These are phyloP conservation scores for Romanogobio albipinnatus DNA, from an alignment of 2,113 vertebrate genomes.

Conservation along the genomic window DNA sequence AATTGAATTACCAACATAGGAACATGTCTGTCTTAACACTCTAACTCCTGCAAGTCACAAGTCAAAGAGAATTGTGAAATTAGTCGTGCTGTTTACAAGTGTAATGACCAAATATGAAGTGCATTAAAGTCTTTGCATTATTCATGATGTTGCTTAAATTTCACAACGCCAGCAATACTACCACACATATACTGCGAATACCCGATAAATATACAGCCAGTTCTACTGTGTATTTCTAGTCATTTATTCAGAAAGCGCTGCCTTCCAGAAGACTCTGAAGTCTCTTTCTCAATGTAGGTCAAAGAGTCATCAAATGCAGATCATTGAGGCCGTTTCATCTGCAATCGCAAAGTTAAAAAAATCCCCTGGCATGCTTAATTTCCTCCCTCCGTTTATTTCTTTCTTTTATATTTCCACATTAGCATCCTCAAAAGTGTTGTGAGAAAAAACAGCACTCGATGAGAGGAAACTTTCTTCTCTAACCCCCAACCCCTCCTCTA, in stretches of 20 bases:
- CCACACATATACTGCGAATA: background rate
- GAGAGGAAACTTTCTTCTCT: conserved; percentile 33
- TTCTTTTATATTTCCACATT: conserved; percentile 75
- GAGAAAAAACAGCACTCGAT: conserved; percentile 9
- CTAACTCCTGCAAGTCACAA: background rate
- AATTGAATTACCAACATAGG: conserved; percentile 60
- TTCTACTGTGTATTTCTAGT: background rate
- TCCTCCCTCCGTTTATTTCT: conserved; percentile 67
- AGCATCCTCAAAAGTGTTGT: conserved; percentile 67
- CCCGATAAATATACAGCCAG: background rate
- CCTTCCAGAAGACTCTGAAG: conserved; percentile 72
- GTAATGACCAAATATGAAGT: background rate
- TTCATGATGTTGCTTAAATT: background rate
- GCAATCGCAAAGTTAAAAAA: conserved; percentile 71
- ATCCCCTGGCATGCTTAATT: conserved; percentile 74
- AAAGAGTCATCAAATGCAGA: conserved; percentile 76
- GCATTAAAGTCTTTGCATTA: background rate
- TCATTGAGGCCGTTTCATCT: conserved; percentile 73
- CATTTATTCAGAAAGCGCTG: conserved; percentile 15
- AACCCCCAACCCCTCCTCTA: conserved; percentile 36
- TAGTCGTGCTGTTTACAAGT: background rate
- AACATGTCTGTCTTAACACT: background rate
- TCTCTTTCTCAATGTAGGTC: conserved; percentile 74
- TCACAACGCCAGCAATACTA: background rate
- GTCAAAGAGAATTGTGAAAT: conserved; percentile 35